Base-by-base conservation (phyloP, 2,888 invertebrate genomes). In the Busseola fusca region DNA sequence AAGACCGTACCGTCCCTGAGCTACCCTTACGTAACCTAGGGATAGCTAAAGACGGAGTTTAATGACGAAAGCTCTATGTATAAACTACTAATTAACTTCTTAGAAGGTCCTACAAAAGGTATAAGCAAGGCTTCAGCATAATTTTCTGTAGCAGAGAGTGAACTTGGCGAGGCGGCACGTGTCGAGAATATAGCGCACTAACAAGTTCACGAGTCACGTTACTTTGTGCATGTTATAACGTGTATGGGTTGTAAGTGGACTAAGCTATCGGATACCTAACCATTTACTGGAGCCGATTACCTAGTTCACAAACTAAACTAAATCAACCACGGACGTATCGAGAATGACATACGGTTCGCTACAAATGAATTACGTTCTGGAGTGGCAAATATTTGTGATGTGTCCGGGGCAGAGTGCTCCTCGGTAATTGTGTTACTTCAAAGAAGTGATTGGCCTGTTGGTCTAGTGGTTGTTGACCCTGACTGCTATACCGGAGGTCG, bases 351-450 rank as follows among this genome's bases (percentile, higher is more conserved):
- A 50, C 30, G 21, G n/a, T 45, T 45, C 14, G 21, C 45, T 40
- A 48, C 48, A 60, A 30, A 67, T 48, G 18, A 64, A 45, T 54
- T 25, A 56, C 60, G 40, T 60, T 62, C 37, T 37, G 27, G 30
- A 40, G 45, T 45, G 50, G 50, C 18, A 75, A 78, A 78, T 80
- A 78, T 78, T 74, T 80, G 62, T 69, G 37, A 69, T 59, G 63
- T 63, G 65, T 56, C 40, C 45, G 40, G 57, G 21, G 27, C 30
- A 25, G 40, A 58, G 69, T 64, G 56, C 65, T 50, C 16, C 25
- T 10, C 25, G 37, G 48, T 74, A 69, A 74, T 63, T 63, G 48
- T 42, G 30, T 74, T 69, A 56, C 50, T 60, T 58, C 21, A 50
- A 37, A 52, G n/a, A n/a, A n/a, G n/a, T n/a, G n/a, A n/a, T n/a